Evolutionary conservation across 2,888 invertebrate species (phyloP), one percentile per base, ranked within the genome.

Genomic region (Agonopterix subpropinquella): DNA sequence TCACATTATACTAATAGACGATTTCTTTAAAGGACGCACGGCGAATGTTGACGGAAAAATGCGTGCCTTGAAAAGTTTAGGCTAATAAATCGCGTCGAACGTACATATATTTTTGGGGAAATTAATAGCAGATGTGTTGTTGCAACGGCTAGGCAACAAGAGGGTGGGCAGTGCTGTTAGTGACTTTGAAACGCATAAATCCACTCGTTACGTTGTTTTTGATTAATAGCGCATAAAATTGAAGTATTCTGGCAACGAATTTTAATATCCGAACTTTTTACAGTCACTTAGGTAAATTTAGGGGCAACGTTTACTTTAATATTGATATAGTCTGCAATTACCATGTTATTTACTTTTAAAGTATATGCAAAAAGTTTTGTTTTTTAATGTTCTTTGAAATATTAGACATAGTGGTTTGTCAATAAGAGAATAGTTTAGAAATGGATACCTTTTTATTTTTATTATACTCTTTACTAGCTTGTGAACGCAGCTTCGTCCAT

Each of bases 1-100:
- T 87, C 87, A 80, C 86, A 88, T 88, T 88, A 88, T 88, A 86
- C 87, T 88, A 87, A 87, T 87, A 87, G 87, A 87, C 77, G 80
- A 82, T 78, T 77, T 71, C 80, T 71, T 73, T 57, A 57, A 70
- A 74, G 74, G 67, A 74, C 69, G 65, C 62, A 62, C 67, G 67
- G 67, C 60, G 73, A 28, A 28, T 28, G 28, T 28, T 28, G 28
- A 62, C 65, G 69, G 79, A 85, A 85, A 81, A 82, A 79, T 74
- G 65, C 70, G 72, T 70, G 73, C 75, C 81, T 79, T 73, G 71
- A 72, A 81, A 83, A 84, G 80, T 81, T 82, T 82, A 73, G 77
- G 72, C 77, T 82, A 77, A 86, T 87, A 88, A 87, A 86, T 86
- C 80, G 77, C 65, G 68, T 71, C 66, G 71, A 75, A 77, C 71